Evolutionary conservation across 2,888 invertebrate species (phyloP), one percentile per base, ranked within the genome.

Genomic region (Apamea crenata): DNA sequence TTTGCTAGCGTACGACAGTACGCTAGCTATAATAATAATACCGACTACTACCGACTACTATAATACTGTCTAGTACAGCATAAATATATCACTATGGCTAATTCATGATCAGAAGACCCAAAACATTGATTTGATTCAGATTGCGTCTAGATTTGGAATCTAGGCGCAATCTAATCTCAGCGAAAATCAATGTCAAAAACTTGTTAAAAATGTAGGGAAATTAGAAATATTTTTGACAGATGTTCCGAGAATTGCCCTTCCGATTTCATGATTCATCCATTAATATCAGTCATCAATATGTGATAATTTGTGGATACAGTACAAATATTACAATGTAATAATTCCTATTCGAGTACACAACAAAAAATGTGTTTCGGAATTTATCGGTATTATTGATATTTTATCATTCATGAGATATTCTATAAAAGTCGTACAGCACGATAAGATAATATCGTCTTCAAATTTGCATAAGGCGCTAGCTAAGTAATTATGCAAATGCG

Each of bases 401-500:
- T 53, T 40, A 72, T 18, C 6, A 29, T 29, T 40, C 3, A 25
- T 47, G 4, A 70, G 7, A 78, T 50, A 44, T 32, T 14, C 1
- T n/a, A 12, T 74, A 16, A n/a, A 29, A n/a, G 4, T 78, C 29
- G 12, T 47, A 29, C 14, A 3, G 25, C 29, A n/a, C 36, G 29
- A 47, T 21, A n/a, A 21, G 8, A 40, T 66, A 21, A 10, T 50
- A 83, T 25, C 32, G 4, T 50, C 7, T 53, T 29, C 40, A n/a
- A 5, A 32, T 50, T 59, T 32, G n/a, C 83, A 61, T 67, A 18
- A 44, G 10, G 14, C 18, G 21, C n/a, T 21, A 67, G 29, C 44
- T 50, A 32, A 61, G 29, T 72, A 53, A 59, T 74, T 40, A 69
- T 78, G 50, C 50, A 75, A 32, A 74, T 66, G 14, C 25, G n/a